phyloP scores from a whole-genome alignment of 2,797 vertebrate genomes.

The Tarsius wallacei region DNA sequence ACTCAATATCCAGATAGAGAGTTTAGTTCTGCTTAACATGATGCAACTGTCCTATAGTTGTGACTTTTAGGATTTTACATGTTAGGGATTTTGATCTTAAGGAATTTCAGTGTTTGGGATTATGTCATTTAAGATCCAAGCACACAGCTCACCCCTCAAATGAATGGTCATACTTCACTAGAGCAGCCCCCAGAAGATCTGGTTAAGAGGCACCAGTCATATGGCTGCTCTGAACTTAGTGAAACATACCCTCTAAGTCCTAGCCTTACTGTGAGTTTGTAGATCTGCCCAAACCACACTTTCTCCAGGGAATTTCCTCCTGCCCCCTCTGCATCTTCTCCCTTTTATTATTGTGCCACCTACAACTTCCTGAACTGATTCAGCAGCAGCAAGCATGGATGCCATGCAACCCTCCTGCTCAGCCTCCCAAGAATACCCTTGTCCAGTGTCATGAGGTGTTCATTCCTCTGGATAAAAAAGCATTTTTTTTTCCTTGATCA shows the following conservation, averaged over 20 bases:
- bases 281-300: background rate
- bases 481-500: background rate
- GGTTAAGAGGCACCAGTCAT: background rate
- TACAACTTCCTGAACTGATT: background rate
- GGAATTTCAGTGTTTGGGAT: background rate
- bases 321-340: background rate
- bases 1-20: background rate
- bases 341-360: background rate
- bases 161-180: background rate
- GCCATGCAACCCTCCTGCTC: background rate
- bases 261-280: background rate
- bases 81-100: background rate
- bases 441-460: background rate
- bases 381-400: background rate
- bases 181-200: background rate
- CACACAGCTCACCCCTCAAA: background rate
- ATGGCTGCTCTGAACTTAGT: background rate
- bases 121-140: background rate
- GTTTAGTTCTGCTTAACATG: background rate
- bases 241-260: background rate
- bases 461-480: background rate
- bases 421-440: background rate
- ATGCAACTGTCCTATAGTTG: background rate
- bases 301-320: background rate
- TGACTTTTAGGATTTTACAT: background rate